Evolutionary conservation across 1,140 invertebrate species (phyloP).

Genomic region (Achroia grisella): DNA sequence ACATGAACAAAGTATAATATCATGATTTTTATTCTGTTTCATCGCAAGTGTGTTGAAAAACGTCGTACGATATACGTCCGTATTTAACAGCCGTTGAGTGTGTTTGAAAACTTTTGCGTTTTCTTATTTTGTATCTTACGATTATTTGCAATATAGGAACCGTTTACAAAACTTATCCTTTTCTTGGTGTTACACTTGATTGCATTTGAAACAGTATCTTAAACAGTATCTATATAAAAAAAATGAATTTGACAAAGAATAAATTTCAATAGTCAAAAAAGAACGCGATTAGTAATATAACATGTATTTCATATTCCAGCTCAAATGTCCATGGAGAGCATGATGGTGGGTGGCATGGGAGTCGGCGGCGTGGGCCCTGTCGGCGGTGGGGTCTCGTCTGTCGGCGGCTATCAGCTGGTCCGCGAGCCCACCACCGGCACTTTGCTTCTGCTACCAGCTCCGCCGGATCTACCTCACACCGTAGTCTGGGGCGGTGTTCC

Average conservation of each 20-base stretch:
- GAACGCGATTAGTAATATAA: neutral
- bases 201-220: neutral
- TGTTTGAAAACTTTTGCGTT: no score
- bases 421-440: constrained; percentile 87
- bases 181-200: no score
- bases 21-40: no score
- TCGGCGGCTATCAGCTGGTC: constrained; percentile 80
- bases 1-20: no score
- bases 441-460: constrained; percentile 83
- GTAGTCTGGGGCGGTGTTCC: constrained; percentile 82
- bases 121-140: no score
- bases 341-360: constrained; percentile 75
- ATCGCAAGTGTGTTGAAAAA: no score
- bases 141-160: no score
- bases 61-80: no score
- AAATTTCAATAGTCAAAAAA: neutral
- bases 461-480: constrained; percentile 83
- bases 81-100: no score
- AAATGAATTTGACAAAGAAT: neutral
- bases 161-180: no score
- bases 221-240: neutral
- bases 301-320: constrained; percentile 56
- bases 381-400: constrained; percentile 44
- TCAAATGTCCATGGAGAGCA: constrained; percentile 79
- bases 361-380: constrained; percentile 68